A percentile compares a stretch with the other conserved stretches of the same genome.
Evolutionary conservation across 1,140 invertebrate species (phyloP).

Genomic region (Phymorhynchus buccinoides): DNA sequence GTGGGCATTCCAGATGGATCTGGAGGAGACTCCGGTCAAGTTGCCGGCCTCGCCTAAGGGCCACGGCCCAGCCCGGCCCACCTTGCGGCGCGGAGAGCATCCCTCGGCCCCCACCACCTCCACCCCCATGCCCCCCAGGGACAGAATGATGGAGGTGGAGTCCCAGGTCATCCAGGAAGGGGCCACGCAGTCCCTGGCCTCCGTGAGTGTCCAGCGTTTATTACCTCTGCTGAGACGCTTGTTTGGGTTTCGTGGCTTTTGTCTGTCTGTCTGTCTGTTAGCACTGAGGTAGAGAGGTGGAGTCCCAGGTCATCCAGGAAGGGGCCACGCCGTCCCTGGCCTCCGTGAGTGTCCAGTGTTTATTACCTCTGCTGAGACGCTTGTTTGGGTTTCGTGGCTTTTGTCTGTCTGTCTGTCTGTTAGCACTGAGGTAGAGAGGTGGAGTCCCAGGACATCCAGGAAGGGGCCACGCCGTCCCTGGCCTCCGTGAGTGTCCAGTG

Average conservation of each 20-base stretch:
- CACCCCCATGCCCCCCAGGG: conserved; percentile 61
- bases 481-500: background rate
- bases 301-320: background rate
- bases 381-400: background rate
- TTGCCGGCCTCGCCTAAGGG: conserved; percentile 43
- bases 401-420: background rate
- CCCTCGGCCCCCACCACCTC: conserved; percentile 62
- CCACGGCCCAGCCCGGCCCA: conserved; percentile 28
- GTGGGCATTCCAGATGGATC: conserved; percentile 44
- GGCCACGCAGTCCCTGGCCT: background rate
- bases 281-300: conserved; percentile 21
- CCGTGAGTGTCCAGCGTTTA: conserved; percentile 3
- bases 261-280: background rate
- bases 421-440: conserved; percentile 20
- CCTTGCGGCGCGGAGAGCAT: conserved; percentile 15
- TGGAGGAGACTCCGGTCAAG: conserved; percentile 51
- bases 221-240: background rate
- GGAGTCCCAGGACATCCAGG: conserved; percentile 2
- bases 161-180: background rate
- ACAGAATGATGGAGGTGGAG: conserved; percentile 25
- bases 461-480: background rate
- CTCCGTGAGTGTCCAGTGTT: background rate
- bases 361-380: too few relatives aligned
- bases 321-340: background rate
- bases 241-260: background rate